These are phyloP conservation scores for Baccha elongata DNA, from an alignment of 2,888 invertebrate species.

Conservation along the genomic window DNA sequence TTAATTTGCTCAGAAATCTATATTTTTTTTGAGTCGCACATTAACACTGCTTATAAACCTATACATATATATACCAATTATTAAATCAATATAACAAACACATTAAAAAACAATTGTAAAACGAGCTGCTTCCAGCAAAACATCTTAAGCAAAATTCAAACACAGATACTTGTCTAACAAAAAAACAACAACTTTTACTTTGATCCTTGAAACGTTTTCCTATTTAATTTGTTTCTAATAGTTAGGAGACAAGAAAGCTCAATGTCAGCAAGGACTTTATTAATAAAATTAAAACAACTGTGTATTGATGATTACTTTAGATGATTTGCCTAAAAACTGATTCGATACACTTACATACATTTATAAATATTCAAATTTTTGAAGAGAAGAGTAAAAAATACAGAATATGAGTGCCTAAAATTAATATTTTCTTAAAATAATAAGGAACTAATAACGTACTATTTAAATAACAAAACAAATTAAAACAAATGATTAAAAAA, in stretches of 20 bases:
- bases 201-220: slow-evolving; percentile 14
- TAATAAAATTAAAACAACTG: not conserved
- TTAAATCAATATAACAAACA: slow-evolving; percentile 5
- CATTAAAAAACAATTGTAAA: slow-evolving; percentile 9
- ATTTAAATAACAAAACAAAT: slow-evolving; percentile 10
- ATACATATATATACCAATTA: slow-evolving; percentile 23
- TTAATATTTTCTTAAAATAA: slow-evolving; percentile 56
- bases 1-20: slow-evolving; percentile 58
- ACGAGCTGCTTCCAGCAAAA: slow-evolving; percentile 39
- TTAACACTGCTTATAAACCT: slow-evolving; percentile 43
- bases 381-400: slow-evolving; percentile 47
- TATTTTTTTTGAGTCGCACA: slow-evolving; percentile 41
- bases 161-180: too few species aligned
- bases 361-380: slow-evolving; percentile 22
- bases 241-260: not conserved
- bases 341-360: slow-evolving; percentile 3
- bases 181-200: slow-evolving; percentile 7
- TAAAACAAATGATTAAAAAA: slow-evolving; percentile 16
- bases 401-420: slow-evolving; percentile 73
- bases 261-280: not conserved
- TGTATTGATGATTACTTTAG: slow-evolving; percentile 10
- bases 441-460: slow-evolving; percentile 37
- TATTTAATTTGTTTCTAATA: not conserved
- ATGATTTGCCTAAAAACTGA: slow-evolving; percentile 12
- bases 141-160: slow-evolving; percentile 20